Evolutionary conservation across 2,888 invertebrate species (phyloP).

Genomic region (Mesorhabditis belari): DNA sequence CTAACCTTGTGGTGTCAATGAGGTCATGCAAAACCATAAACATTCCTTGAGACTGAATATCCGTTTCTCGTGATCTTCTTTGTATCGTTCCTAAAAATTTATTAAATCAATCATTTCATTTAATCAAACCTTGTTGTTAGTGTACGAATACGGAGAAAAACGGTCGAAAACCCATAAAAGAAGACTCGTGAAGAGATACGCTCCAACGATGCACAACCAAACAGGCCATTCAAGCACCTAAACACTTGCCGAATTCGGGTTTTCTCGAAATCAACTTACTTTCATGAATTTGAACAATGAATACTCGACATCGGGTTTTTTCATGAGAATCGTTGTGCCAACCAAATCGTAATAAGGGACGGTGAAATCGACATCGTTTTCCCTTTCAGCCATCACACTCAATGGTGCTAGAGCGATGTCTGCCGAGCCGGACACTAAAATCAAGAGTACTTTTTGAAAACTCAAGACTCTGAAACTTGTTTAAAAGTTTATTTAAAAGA

Average conservation of each 20-base stretch:
- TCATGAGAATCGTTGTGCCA: slow-evolving; percentile 92
- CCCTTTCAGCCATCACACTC: slow-evolving; percentile 93
- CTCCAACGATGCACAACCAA: slow-evolving; percentile 89
- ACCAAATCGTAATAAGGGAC: slow-evolving; percentile 93
- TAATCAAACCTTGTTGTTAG: slow-evolving; percentile 64
- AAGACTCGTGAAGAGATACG: slow-evolving; percentile 86
- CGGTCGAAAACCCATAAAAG: slow-evolving; percentile 93
- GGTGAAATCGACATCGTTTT: slow-evolving; percentile 93
- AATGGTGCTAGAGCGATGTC: slow-evolving; percentile 88
- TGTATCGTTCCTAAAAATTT: slow-evolving; percentile 60
- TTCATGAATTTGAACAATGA: slow-evolving; percentile 92
- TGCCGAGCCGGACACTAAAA: slow-evolving; percentile 58
- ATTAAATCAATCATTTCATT: background rate
- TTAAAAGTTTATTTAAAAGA: no score
- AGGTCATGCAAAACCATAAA: slow-evolving; percentile 98
- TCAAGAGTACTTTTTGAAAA: no score
- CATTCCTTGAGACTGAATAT: slow-evolving; percentile 92
- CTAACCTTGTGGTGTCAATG: slow-evolving; percentile 74
- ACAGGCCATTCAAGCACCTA: slow-evolving; percentile 77
- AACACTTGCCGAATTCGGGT: background rate
- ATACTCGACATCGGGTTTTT: slow-evolving; percentile 77
- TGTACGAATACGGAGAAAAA: slow-evolving; percentile 93
- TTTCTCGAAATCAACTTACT: slow-evolving; percentile 59
- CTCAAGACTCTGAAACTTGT: no score
- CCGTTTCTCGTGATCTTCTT: slow-evolving; percentile 64